Base-by-base conservation (phyloP, 2,888 invertebrate genomes). In the Invenusta paracnida region DNA sequence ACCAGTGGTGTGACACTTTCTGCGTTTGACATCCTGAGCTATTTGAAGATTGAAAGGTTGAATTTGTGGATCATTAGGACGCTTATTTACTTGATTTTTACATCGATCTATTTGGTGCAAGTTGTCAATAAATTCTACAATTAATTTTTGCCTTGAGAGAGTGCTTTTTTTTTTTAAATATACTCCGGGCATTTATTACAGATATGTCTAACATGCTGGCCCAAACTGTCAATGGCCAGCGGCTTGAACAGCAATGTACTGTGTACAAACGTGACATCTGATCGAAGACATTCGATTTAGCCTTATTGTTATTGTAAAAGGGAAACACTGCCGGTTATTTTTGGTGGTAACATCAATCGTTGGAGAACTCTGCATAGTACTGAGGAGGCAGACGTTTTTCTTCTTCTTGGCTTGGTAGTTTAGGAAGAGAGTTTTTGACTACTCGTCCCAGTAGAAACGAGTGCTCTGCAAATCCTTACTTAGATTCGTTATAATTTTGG, bases 371-470 rank as follows among this genome's bases (percentile, higher is more conserved):
- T 48, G 48, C 48, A 48, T 48, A 48, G 48, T 48, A 73, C 73
- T 73, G 73, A 73, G 73, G 73, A 73, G 73, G 73, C 73, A 73
- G 73, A 73, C 73, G 25, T 73, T 73, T 73, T 73, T 73, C 73
- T 73, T 73, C 73, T 73, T 73, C 27, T 73, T 73, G 73, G 73
- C 23, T 73, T 73, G 73, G 73, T 73, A 73, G 73, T 73, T 73
- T 25, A 73, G 73, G 25, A 73, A 73, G 11, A 73, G 73, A 73
- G 17, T 73, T 73, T 73, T 73, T 73, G 73, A 73, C 73, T 73
- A 23, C 73, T 73, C 25, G 5, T 73, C 17, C 73, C 73, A 73
- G 73, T 73, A 73, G 73, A 73, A 73, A 25, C 27, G 73, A 73
- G 25, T 73, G 73, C 11, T 73, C 11, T 73, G 73, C 73, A 73